Evolutionary conservation across 35 echinoderm and acorn worm species (phyloP), one percentile per base, ranked within the genome.

Genomic region (Ophiothrix spiculata): DNA sequence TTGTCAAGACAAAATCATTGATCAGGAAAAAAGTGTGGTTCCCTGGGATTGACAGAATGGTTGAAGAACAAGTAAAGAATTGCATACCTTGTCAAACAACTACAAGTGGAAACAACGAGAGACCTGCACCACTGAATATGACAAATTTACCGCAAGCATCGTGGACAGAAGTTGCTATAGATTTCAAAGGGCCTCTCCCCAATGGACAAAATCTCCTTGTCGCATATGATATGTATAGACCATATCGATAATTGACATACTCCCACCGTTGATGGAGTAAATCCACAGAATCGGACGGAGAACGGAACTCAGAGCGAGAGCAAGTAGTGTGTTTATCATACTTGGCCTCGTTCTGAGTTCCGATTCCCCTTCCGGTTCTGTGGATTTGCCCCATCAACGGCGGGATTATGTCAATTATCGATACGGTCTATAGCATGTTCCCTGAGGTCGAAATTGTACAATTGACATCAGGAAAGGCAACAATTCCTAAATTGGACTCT

Each of bases 191-290:
- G 0, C 81, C 88, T 32, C 49, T 77, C 16, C 64, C 75, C 15
- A 42, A n/a, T n/a, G 83, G 92, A 33, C 83, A 91, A 23, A 91
- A 95, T 64, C 42, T 95, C 13, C 56, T 91, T 13, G 89, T 95
- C 0, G 86, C 91, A 0, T 31, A 80, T 46, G 93, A 95, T 42
- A 54, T 85, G 37, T n/a, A n/a, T n/a, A n/a, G n/a, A n/a, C n/a
- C n/a, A n/a, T n/a, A n/a, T n/a, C n/a, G n/a, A n/a, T n/a, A n/a
- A n/a, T n/a, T n/a, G n/a, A n/a, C n/a, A n/a, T n/a, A n/a, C n/a
- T n/a, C n/a, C n/a, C n/a, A n/a, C n/a, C n/a, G n/a, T n/a, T n/a
- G n/a, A n/a, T n/a, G n/a, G n/a, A n/a, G n/a, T n/a, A n/a, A n/a
- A n/a, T n/a, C n/a, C n/a, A n/a, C n/a, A n/a, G n/a, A n/a, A n/a